Percentiles rank a stretch among this genome's conserved stretches.
These are phyloP conservation scores for Ormyrus nitidulus DNA, from an alignment of 2,888 invertebrate genomes.

Conservation along the genomic window DNA sequence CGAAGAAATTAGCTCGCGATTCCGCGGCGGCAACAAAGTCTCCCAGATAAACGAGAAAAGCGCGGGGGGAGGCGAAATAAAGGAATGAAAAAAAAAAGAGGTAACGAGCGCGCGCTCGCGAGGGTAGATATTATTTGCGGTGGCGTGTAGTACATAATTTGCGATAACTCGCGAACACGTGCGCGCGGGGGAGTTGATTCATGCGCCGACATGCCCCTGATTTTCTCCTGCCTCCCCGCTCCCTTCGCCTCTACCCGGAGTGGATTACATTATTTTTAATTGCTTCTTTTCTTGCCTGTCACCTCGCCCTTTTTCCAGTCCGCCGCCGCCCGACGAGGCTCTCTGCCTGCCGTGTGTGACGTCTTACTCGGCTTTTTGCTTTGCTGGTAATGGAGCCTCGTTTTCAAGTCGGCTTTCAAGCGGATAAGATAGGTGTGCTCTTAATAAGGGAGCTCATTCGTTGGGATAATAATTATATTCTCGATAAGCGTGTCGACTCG, in stretches of 20 bases:
- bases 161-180: conserved; percentile 56
- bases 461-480: too few species aligned
- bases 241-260: conserved; percentile 1
- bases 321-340: too few species aligned
- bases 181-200: conserved; percentile 35
- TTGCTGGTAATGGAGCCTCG: too few species aligned
- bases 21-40: too few species aligned
- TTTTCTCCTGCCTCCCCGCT: conserved; percentile 35
- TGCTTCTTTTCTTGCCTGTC: conserved; percentile 55
- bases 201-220: conserved; percentile 54
- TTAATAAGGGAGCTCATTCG: too few species aligned
- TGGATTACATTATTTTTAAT: conserved; percentile 57
- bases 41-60: too few species aligned
- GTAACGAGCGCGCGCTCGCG: background rate
- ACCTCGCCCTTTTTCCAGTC: conserved; percentile 13
- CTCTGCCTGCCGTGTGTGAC: background rate
- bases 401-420: too few species aligned
- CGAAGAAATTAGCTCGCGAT: too few species aligned
- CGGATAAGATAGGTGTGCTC: too few species aligned
- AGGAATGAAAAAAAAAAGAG: background rate
- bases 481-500: too few species aligned
- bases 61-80: too few species aligned
- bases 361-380: too few species aligned
- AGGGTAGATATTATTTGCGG: conserved; percentile 41
- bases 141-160: conserved; percentile 55